Conservation (phyloP, 2,888 invertebrate genomes). For the Heliconius ethilla region DNA sequence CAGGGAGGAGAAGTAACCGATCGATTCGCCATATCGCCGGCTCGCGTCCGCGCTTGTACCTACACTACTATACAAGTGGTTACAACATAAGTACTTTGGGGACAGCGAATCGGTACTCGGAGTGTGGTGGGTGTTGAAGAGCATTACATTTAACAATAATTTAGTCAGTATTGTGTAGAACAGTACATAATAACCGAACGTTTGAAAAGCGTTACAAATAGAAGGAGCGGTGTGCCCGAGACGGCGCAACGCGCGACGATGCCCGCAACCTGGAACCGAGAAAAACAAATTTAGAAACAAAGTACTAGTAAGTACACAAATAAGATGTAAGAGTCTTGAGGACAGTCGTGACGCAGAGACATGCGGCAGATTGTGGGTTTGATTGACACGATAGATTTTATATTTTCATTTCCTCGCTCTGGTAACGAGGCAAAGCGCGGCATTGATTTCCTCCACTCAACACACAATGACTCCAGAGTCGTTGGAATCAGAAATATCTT, state of each 20-base stretch:
- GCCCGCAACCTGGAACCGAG: conserved; percentile 56
- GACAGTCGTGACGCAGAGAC: no score
- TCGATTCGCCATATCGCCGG: conserved; percentile 45
- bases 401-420: no score
- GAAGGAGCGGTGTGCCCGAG: conserved; percentile 51
- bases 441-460: no score
- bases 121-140: conserved; percentile 42
- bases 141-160: conserved; percentile 42
- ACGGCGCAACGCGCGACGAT: conserved; percentile 49
- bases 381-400: no score
- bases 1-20: conserved; percentile 29
- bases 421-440: no score
- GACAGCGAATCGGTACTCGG: conserved; percentile 45
- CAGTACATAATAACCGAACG: conserved; percentile 52
- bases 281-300: background rate
- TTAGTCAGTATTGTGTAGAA: conserved; percentile 51
- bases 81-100: conserved; percentile 38
- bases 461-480: no score
- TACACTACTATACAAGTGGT: conserved; percentile 35
- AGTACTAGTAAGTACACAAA: background rate
- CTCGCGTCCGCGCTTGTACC: conserved; percentile 38
- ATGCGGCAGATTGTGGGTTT: no score
- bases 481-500: no score
- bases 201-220: conserved; percentile 51
- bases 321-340: background rate